Evolutionary conservation across 2,797 vertebrate genomes (phyloP).

Genomic region (Sebastes wilsoni): DNA sequence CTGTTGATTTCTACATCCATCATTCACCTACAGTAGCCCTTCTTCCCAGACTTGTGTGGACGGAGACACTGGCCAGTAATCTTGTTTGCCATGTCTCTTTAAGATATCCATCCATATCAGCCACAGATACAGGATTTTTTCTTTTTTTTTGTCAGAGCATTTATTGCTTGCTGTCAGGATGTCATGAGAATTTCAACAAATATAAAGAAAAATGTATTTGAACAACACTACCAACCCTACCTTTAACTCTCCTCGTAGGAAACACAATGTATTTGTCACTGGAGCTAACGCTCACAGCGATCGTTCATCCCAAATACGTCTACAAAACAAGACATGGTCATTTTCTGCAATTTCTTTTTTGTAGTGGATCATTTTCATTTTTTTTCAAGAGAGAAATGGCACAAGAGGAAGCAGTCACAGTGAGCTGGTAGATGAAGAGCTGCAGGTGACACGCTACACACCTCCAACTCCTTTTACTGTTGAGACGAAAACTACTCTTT

Average conservation of each 20-base stretch:
- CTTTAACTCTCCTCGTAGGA: too few relatives aligned
- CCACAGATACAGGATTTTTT: too few relatives aligned
- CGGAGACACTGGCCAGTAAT: neutral
- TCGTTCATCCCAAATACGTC: neutral
- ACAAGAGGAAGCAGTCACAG: neutral
- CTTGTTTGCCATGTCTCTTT: neutral
- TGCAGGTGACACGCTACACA: neutral
- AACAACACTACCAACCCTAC: too few relatives aligned
- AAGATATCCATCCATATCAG: neutral
- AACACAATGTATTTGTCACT: too few relatives aligned
- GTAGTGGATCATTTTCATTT: neutral
- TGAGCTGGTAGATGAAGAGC: neutral
- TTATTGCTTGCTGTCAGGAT: too few relatives aligned
- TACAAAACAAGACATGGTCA: neutral
- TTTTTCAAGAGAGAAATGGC: neutral
- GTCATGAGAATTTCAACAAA: too few relatives aligned
- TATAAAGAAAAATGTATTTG: too few relatives aligned
- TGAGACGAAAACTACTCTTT: neutral
- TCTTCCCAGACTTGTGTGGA: neutral
- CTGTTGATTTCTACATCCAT: constrained; percentile 43
- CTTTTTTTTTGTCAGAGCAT: too few relatives aligned
- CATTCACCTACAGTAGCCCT: neutral
- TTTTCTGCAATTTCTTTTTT: neutral
- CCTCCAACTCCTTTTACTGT: neutral
- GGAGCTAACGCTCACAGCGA: neutral